phyloP scores from a whole-genome alignment of 2,113 vertebrate species.

The Thunnus maccoyii region DNA sequence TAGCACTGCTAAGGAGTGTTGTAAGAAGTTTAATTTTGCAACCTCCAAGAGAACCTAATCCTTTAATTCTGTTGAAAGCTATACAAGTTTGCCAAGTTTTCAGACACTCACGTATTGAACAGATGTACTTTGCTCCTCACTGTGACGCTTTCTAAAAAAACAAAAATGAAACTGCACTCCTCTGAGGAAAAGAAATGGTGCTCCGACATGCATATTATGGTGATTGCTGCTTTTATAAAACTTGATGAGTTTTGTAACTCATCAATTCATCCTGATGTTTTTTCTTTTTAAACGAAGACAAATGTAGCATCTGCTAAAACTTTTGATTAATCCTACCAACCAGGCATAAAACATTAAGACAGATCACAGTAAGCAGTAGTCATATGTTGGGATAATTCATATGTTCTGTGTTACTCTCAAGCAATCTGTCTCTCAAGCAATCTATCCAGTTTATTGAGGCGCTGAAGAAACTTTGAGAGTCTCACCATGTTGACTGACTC shows the following conservation, averaged over 20 bases:
- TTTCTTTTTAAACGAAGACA: slow-evolving; percentile 15
- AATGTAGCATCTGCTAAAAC: slow-evolving; percentile 18
- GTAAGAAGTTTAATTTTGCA: background rate
- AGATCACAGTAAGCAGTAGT: slow-evolving; percentile 14
- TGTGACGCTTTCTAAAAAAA: background rate
- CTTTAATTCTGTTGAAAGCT: background rate
- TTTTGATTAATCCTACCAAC: slow-evolving; percentile 47
- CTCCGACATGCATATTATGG: slow-evolving; percentile 2
- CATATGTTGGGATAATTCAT: slow-evolving; percentile 49
- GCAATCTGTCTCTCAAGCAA: slow-evolving; percentile 22
- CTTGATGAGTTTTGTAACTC: background rate
- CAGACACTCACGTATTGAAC: background rate
- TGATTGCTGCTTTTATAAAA: background rate
- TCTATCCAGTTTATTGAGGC: slow-evolving; percentile 34
- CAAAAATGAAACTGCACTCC: background rate
- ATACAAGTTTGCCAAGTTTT: background rate
- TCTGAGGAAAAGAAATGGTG: background rate
- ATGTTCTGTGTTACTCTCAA: slow-evolving; percentile 18
- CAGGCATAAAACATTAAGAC: slow-evolving; percentile 39
- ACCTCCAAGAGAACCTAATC: background rate
- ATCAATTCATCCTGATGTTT: slow-evolving; percentile 8
- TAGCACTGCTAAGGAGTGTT: background rate
- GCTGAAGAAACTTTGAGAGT: slow-evolving; percentile 8
- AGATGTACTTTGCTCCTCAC: background rate
- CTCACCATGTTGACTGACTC: background rate